Conservation (phyloP, 2,797 vertebrate species). For the Sebastes trivittatus region DNA sequence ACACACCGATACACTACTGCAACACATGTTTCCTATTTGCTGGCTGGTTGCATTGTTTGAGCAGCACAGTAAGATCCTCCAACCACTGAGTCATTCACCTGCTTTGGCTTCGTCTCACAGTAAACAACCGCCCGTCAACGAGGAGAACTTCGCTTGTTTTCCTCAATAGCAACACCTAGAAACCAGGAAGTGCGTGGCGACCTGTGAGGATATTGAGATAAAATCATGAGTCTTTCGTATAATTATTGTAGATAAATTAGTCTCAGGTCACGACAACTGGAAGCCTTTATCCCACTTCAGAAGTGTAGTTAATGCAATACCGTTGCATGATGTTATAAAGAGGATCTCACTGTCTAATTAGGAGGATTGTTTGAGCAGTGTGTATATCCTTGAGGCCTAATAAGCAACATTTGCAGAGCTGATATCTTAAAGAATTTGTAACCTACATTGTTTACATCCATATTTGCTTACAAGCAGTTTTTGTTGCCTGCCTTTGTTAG, state of each 20-base stretch:
- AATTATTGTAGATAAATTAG: conserved; percentile 11
- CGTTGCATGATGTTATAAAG: background rate
- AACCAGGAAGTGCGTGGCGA: conserved; percentile 19
- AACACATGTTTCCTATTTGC: conserved; percentile 83
- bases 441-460: background rate
- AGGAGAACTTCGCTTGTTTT: conserved; percentile 71
- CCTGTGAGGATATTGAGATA: background rate
- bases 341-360: background rate
- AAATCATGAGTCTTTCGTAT: background rate
- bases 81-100: conserved; percentile 78
- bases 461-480: background rate
- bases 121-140: conserved; percentile 34
- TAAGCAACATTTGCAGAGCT: background rate
- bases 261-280: background rate
- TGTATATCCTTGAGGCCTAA: background rate
- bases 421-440: background rate
- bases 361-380: background rate
- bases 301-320: background rate
- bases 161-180: conserved; percentile 21
- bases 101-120: conserved; percentile 33
- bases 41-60: conserved; percentile 72
- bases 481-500: background rate
- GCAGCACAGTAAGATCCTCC: conserved; percentile 65
- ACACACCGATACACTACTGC: background rate
- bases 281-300: background rate